Conservation (phyloP, 23 tunicate species). For the Diplosoma virens region DNA sequence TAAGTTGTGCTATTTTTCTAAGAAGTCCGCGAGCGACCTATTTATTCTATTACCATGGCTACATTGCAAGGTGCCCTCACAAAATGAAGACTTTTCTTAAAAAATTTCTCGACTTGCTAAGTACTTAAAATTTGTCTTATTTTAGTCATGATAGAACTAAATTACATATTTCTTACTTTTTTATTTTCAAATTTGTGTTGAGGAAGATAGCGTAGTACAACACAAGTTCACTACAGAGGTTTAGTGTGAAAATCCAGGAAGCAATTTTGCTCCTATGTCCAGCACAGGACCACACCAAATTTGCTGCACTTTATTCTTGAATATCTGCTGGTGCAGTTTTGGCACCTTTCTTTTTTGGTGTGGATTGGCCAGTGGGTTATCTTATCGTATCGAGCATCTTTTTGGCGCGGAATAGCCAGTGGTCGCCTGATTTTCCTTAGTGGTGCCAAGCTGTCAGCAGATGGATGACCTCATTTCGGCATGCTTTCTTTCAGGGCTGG, state of each 20-base stretch:
- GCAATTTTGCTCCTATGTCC: background rate
- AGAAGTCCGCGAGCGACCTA: too few species aligned
- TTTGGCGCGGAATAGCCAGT: constrained; percentile 3
- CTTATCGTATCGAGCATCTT: constrained; percentile 9
- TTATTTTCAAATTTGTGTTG: background rate
- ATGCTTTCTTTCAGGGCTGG: background rate
- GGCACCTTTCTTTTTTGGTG: constrained; percentile 13
- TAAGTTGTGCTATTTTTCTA: too few species aligned
- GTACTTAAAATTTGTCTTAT: too few species aligned
- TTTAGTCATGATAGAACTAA: background rate
- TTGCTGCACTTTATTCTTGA: constrained; percentile 33
- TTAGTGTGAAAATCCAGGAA: constrained; percentile 25
- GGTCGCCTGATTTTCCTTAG: constrained; percentile 14
- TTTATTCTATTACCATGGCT: too few species aligned
- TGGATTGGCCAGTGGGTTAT: constrained; percentile 19
- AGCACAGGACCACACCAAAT: background rate
- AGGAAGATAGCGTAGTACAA: background rate
- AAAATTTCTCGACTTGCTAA: too few species aligned
- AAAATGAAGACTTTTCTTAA: too few species aligned
- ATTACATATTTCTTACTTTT: background rate
- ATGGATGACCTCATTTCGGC: constrained; percentile 7
- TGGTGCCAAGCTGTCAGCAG: constrained; percentile 6
- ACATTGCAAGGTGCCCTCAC: too few species aligned
- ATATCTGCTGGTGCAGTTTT: constrained; percentile 3
- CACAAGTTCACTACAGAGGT: background rate